phyloP scores from a whole-genome alignment of 2,888 invertebrate genomes.

The Lycocerus yunnanus region DNA sequence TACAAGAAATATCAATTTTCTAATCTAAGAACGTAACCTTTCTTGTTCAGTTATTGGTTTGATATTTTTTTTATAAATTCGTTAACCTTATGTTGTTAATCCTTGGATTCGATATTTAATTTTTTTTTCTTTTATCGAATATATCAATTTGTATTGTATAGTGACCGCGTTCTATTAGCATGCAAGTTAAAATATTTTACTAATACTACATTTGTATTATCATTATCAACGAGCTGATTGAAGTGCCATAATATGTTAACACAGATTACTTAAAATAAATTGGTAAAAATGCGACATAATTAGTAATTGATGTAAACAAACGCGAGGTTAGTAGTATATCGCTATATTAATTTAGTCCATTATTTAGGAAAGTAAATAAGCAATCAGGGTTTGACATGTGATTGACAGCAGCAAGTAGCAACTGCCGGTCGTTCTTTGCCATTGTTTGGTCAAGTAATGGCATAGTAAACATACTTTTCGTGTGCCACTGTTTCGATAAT shows the following conservation, averaged over 20 bases:
- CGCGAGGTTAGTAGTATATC: slow-evolving; percentile 10
- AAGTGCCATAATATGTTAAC: not conserved
- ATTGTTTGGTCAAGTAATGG: slow-evolving; percentile 52
- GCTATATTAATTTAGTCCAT: slow-evolving; percentile 40
- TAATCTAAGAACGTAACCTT: not conserved
- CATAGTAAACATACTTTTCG: slow-evolving; percentile 48
- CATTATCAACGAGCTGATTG: not conserved
- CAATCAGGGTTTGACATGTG: slow-evolving; percentile 45
- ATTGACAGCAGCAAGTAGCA: slow-evolving; percentile 48
- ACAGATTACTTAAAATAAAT: not conserved
- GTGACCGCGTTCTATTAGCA: too few species aligned
- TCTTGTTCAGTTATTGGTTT: not conserved
- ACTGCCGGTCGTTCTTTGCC: slow-evolving; percentile 46
- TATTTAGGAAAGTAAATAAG: slow-evolving; percentile 48
- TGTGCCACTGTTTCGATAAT: slow-evolving; percentile 28
- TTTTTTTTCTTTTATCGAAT: not conserved
- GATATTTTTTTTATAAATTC: not conserved
- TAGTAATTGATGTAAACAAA: slow-evolving; percentile 26
- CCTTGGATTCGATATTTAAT: not conserved
- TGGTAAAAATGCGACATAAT: slow-evolving; percentile 2
- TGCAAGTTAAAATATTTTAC: too few species aligned
- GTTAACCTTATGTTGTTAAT: not conserved
- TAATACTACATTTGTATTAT: too few species aligned
- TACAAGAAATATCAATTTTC: not conserved
- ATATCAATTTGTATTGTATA: too few species aligned